These are phyloP conservation scores for Grapholita molesta DNA, from an alignment of 1,140 invertebrate genomes.

Conservation along the genomic window DNA sequence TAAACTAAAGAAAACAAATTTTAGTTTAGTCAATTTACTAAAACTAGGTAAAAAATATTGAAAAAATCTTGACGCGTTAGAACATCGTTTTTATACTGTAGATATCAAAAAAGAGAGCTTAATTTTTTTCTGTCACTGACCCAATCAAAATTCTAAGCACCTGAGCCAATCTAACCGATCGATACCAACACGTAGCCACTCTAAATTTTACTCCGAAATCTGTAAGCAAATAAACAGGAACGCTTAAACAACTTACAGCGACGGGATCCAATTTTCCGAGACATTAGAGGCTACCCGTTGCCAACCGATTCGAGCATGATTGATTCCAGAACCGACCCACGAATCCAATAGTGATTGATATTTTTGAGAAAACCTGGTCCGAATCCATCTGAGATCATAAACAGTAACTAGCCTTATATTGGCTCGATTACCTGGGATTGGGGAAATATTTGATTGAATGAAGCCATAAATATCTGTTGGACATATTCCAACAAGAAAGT, in stretches of 20 bases:
- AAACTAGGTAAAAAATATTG: too few species aligned
- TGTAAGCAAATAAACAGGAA: slow-evolving; percentile 14
- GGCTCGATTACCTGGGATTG: background rate
- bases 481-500: too few species aligned
- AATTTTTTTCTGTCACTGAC: too few species aligned
- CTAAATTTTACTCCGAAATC: background rate
- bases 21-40: too few species aligned
- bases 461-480: background rate
- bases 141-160: too few species aligned
- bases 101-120: too few species aligned
- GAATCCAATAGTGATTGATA: slow-evolving; percentile 27
- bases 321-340: slow-evolving; percentile 25
- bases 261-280: slow-evolving; percentile 50
- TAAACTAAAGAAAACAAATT: too few species aligned
- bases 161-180: background rate
- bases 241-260: slow-evolving; percentile 14
- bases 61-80: too few species aligned
- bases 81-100: too few species aligned
- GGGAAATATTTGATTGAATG: background rate
- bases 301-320: slow-evolving; percentile 23
- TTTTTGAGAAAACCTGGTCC: slow-evolving; percentile 14
- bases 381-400: background rate
- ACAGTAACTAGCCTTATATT: slow-evolving; percentile 1
- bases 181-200: background rate
- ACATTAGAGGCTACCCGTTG: slow-evolving; percentile 41